Percentiles rank a stretch among this genome's conserved stretches.
Evolutionary conservation across 2,888 invertebrate species (phyloP).

Genomic region (Hypomecis atomaria): DNA sequence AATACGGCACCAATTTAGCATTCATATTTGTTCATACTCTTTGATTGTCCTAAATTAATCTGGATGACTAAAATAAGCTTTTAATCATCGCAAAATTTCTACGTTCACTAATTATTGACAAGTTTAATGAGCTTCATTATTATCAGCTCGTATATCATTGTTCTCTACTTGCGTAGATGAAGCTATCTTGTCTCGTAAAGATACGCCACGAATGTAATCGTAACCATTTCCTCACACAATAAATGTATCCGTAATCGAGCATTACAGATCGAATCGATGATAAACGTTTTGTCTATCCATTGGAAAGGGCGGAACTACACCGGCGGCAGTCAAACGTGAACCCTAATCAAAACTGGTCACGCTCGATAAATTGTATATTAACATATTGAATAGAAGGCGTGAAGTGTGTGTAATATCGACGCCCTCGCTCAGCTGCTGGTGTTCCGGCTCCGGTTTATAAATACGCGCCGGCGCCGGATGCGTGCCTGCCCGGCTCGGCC

Average conservation of each 20-base stretch:
- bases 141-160: background rate
- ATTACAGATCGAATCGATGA: constrained; percentile 36
- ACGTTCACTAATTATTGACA: background rate
- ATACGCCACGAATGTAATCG: constrained; percentile 18
- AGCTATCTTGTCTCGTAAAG: constrained; percentile 10
- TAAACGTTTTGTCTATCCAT: constrained; percentile 37
- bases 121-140: background rate
- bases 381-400: constrained; percentile 55
- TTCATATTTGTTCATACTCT: too few relatives aligned
- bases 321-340: constrained; percentile 38
- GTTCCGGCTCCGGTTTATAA: constrained; percentile 79
- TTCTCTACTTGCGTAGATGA: background rate
- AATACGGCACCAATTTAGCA: too few relatives aligned
- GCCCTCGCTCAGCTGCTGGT: constrained; percentile 63
- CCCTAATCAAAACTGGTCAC: constrained; percentile 47
- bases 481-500: constrained; percentile 54
- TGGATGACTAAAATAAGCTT: too few relatives aligned
- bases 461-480: constrained; percentile 79
- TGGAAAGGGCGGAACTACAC: constrained; percentile 42
- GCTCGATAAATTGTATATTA: constrained; percentile 52
- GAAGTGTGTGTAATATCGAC: constrained; percentile 54
- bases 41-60: too few relatives aligned
- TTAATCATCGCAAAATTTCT: too few relatives aligned
- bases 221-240: constrained; percentile 22
- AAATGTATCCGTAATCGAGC: constrained; percentile 41